A percentile compares a stretch with the other conserved stretches of the same genome.
phyloP scores from a whole-genome alignment of 2,888 invertebrate genomes.

The Tetranychus piercei region DNA sequence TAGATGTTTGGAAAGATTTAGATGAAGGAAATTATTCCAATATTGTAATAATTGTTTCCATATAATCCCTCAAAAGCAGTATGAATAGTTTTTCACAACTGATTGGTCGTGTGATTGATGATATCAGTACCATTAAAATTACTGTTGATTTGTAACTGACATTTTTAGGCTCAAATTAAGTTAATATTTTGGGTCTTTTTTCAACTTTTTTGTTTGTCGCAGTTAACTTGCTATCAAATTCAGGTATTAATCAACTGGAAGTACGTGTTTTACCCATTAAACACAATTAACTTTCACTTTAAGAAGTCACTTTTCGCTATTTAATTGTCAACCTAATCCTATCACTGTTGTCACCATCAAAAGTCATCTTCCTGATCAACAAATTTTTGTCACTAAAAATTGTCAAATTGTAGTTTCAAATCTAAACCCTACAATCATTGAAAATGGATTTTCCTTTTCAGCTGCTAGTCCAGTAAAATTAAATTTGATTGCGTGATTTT shows the following conservation, averaged over 20 bases:
- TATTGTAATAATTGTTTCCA: not conserved
- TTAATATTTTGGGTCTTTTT: not conserved
- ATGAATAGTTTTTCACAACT: not conserved
- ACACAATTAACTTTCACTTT: not conserved
- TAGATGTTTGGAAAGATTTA: not conserved
- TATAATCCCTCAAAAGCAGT: not conserved
- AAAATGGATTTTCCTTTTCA: no score
- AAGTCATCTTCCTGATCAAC: not conserved
- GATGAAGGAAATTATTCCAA: not conserved
- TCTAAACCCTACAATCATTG: no score
- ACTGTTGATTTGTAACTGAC: not conserved
- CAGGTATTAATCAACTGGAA: not conserved
- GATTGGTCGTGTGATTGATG: not conserved
- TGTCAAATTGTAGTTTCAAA: no score
- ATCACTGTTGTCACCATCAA: not conserved
- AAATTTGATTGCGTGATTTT: not conserved
- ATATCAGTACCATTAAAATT: not conserved
- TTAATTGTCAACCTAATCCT: not conserved
- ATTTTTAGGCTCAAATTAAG: not conserved
- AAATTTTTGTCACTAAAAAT: not conserved
- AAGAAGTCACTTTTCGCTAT: not conserved
- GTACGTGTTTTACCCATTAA: not conserved
- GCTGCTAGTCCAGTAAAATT: no score
- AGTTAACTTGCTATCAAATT: no score
- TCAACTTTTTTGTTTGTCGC: no score